A percentile compares a stretch with the other conserved stretches of the same genome.
phyloP scores from a whole-genome alignment of 37 sponge, comb jelly and placozoan species.

The Oscarella lobularis region DNA sequence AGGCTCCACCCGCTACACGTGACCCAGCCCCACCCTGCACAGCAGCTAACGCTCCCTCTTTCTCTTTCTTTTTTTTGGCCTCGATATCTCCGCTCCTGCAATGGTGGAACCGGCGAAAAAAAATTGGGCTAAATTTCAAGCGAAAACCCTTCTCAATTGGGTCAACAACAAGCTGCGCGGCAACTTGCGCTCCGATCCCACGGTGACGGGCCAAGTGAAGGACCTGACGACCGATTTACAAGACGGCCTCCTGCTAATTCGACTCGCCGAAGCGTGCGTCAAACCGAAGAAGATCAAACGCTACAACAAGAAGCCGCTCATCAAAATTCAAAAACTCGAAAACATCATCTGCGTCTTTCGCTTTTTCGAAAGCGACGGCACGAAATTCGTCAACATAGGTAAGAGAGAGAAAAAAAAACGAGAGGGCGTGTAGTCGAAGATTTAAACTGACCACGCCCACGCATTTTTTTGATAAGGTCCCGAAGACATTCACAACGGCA shows the following conservation, averaged over 20 bases:
- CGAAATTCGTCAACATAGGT: constrained; percentile 29
- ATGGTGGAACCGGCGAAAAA: constrained; percentile 6
- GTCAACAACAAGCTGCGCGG: constrained; percentile 78
- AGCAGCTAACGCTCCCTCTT: too few species aligned
- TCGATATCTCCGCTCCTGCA: too few species aligned
- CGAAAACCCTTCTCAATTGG: constrained; percentile 83
- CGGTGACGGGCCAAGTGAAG: background rate
- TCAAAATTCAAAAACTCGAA: constrained; percentile 20
- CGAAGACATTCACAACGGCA: constrained; percentile 73
- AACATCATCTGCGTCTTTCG: constrained; percentile 15
- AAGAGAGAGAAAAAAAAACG: background rate
- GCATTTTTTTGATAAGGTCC: constrained; percentile 38
- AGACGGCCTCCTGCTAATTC: constrained; percentile 45
- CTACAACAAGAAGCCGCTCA: background rate
- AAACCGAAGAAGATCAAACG: constrained; percentile 30
- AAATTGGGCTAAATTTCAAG: constrained; percentile 65
- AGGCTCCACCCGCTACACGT: too few species aligned
- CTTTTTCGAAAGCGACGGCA: constrained; percentile 13
- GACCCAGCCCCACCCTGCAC: too few species aligned
- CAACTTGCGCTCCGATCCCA: constrained; percentile 25
- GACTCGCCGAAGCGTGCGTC: constrained; percentile 32
- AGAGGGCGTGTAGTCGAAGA: background rate
- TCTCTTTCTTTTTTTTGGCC: too few species aligned
- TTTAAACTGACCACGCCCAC: too few species aligned
- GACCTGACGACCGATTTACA: constrained; percentile 24